Base-by-base conservation (phyloP, 2,797 vertebrate species). In the Clarias fuscus region DNA sequence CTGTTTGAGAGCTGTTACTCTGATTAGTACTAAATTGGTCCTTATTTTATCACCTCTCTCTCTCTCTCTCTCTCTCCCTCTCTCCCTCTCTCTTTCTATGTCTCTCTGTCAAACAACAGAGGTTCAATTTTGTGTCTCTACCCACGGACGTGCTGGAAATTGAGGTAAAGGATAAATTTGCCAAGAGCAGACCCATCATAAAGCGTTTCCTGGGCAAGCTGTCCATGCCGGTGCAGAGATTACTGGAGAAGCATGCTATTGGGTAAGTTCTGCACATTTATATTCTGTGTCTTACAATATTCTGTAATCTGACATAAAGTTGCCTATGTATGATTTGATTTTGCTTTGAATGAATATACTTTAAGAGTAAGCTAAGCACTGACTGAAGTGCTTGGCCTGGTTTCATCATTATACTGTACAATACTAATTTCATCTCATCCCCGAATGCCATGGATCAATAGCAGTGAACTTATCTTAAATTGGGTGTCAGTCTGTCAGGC, bases 91-190 rank as follows among this genome's bases (percentile, higher is more conserved):
- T 80, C 18, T 79, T 43, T 84, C 62, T 65, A 2, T 81, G 14
- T 81, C 48, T 82, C 11, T 88, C 84, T 83, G 18, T 89, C 24
- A 20, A 27, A 84, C 90, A 1, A 22, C 93, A 97, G 96, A 95
- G 96, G 82, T 97, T 96, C 93, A 96, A 93, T 90, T 97, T 97
- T 91, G 96, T 97, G 85, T 97, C 96, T 58, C 91, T 97, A 89
- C 96, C 96, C 76, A 97, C 96, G 65, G 96, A 97, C 11, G 96
- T 97, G 84, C 90, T 97, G 91, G 96, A 97, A 94, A 95, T 97
- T 85, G 96, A 97, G 92, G 96, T 97, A 86, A 97, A 97, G 91
- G 96, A 97, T 91, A 97, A 97, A 92, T 97, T 97, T 90, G 96
- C 96, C 84, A 97, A 97, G 91, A 97, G 96, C 87, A 93, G 96